Evolutionary conservation across 2,113 vertebrate genomes (phyloP).

Genomic region (Antechinus stuartii): DNA sequence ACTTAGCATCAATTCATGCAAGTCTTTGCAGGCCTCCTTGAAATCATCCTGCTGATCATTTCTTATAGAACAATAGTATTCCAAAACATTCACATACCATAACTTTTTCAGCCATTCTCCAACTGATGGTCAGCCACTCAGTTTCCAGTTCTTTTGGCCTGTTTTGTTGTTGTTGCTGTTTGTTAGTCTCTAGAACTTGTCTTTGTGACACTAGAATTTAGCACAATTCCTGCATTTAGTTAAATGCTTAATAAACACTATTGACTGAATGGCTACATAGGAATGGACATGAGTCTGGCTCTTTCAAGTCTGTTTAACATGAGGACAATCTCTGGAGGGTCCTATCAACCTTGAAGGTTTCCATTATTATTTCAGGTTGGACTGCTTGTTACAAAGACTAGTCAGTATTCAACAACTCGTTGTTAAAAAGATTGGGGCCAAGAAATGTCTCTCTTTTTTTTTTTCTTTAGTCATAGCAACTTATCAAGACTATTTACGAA

Average conservation of each 20-base stretch:
- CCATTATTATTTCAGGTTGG: neutral
- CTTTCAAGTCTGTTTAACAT: neutral
- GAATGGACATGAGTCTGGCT: neutral
- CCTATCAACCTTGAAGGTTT: neutral
- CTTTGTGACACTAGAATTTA: neutral
- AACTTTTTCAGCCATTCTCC: too few relatives aligned
- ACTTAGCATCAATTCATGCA: too few relatives aligned
- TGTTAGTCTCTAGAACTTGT: neutral
- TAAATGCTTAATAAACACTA: neutral
- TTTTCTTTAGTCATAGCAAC: neutral
- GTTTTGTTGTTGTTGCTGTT: neutral
- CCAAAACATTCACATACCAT: too few relatives aligned
- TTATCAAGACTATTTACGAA: neutral
- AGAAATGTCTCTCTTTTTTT: neutral
- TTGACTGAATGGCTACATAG: neutral
- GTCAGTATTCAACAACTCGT: neutral
- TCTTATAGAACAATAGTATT: too few relatives aligned
- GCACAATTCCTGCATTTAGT: neutral
- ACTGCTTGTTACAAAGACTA: neutral
- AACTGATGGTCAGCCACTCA: too few relatives aligned
- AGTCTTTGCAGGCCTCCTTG: too few relatives aligned
- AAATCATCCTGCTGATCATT: too few relatives aligned
- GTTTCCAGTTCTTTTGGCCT: too few relatives aligned
- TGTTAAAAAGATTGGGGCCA: neutral
- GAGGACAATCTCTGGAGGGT: neutral